A percentile compares a stretch with the other conserved stretches of the same genome.
phyloP scores from a whole-genome alignment of 2,113 vertebrate genomes.

The Telmatochromis brichardi region DNA sequence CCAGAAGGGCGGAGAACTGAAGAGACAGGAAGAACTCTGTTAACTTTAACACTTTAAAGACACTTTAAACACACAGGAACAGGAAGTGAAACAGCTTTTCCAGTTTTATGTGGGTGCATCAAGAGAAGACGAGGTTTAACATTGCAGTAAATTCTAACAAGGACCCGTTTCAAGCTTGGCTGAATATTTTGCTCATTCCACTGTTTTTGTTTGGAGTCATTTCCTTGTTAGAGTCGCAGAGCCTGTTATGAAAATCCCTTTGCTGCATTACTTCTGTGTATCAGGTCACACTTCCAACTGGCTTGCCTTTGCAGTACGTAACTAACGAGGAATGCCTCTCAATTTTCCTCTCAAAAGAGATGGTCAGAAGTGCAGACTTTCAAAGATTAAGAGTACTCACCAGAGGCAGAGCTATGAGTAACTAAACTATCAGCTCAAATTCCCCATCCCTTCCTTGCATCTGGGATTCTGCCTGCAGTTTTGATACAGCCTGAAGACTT shows the following conservation, averaged over 20 bases:
- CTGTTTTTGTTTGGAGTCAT: background rate
- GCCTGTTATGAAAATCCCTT: background rate
- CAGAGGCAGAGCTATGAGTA: background rate
- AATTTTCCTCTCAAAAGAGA: background rate
- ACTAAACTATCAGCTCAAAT: background rate
- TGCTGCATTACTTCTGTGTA: background rate
- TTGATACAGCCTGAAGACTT: background rate
- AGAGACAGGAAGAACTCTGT: background rate
- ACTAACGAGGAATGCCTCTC: background rate
- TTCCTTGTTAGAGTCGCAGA: background rate
- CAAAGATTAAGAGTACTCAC: background rate
- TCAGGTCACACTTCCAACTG: background rate
- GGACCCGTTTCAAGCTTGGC: background rate
- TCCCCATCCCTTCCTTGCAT: background rate
- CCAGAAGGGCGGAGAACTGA: conserved; percentile 37
- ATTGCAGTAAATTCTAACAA: background rate
- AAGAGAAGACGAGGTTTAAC: background rate
- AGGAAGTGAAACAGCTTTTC: background rate
- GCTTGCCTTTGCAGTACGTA: background rate
- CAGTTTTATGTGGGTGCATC: background rate
- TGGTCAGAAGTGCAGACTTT: background rate
- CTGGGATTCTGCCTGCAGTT: background rate
- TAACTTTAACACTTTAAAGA: background rate
- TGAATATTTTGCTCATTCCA: background rate
- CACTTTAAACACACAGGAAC: background rate